phyloP scores from a whole-genome alignment of 2,888 invertebrate species.

The Melieria picta region DNA sequence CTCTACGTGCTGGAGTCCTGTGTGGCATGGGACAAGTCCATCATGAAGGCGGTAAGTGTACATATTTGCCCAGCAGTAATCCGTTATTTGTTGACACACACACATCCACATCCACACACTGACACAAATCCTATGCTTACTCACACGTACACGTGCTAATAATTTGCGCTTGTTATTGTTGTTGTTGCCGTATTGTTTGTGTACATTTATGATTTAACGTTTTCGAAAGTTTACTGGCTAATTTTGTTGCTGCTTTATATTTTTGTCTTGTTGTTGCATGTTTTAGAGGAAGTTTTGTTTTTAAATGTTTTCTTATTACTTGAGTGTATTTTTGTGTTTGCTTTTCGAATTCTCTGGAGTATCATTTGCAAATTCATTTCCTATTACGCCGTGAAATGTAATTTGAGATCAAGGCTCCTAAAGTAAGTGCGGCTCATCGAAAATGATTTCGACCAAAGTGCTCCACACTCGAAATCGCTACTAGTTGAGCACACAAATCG shows the following conservation, averaged over 20 bases:
- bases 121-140: conserved; percentile 3
- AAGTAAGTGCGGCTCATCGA: conserved; percentile 6
- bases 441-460: not conserved
- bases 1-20: conserved; percentile 89
- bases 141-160: conserved; percentile 12
- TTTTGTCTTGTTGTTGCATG: conserved; percentile 28
- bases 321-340: not conserved
- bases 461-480: not conserved
- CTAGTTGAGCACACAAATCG: conserved; percentile 11
- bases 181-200: conserved; percentile 28
- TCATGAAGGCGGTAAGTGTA: conserved; percentile 96
- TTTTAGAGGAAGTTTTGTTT: conserved; percentile 10
- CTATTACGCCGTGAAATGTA: conserved; percentile 10
- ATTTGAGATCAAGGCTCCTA: conserved; percentile 32
- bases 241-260: not conserved
- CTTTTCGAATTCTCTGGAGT: conserved; percentile 6
- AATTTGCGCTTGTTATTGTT: conserved; percentile 22
- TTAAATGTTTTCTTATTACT: conserved; percentile 5
- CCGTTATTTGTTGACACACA: conserved; percentile 32
- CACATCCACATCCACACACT: conserved; percentile 15
- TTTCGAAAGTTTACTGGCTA: no score
- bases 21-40: conserved; percentile 99
- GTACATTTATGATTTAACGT: not conserved
- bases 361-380: conserved; percentile 31
- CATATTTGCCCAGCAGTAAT: not conserved